A percentile compares a stretch with the other conserved stretches of the same genome.
These are phyloP conservation scores for Chloroceryle inda DNA, from an alignment of 2,797 vertebrate genomes.

Conservation along the genomic window DNA sequence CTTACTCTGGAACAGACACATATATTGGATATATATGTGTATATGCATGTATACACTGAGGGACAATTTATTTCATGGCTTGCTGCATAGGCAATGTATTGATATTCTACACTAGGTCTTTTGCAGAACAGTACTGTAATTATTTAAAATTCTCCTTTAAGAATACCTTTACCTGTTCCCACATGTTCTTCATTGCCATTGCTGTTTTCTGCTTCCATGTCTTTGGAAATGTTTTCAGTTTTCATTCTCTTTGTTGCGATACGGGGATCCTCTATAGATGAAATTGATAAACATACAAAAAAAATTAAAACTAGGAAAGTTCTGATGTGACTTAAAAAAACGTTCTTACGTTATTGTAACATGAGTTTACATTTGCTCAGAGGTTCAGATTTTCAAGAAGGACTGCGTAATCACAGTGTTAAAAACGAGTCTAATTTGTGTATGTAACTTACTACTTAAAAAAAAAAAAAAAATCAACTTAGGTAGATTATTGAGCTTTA, in stretches of 20 bases:
- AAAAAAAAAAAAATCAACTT: background rate
- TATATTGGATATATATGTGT: background rate
- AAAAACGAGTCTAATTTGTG: background rate
- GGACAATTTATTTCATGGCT: background rate
- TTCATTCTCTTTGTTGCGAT: slow-evolving; percentile 71
- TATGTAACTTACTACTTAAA: background rate
- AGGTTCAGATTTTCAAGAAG: background rate
- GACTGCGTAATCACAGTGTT: background rate
- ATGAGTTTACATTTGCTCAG: background rate
- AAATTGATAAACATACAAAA: background rate
- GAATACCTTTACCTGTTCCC: slow-evolving; percentile 46
- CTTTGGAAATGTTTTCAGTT: slow-evolving; percentile 53
- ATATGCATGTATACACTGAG: background rate
- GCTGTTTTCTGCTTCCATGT: slow-evolving; percentile 49
- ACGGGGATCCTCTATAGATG: slow-evolving; percentile 71
- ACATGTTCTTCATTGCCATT: slow-evolving; percentile 42
- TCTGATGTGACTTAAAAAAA: background rate
- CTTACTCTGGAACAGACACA: background rate
- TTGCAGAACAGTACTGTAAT: background rate
- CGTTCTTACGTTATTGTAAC: background rate
- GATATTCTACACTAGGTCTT: background rate
- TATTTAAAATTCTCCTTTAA: background rate
- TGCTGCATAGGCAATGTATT: background rate
- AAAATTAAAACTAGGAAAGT: background rate
- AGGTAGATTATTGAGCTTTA: background rate